These are phyloP conservation scores for Oncorhynchus gorbuscha DNA, from an alignment of 2,113 vertebrate genomes.

Conservation along the genomic window DNA sequence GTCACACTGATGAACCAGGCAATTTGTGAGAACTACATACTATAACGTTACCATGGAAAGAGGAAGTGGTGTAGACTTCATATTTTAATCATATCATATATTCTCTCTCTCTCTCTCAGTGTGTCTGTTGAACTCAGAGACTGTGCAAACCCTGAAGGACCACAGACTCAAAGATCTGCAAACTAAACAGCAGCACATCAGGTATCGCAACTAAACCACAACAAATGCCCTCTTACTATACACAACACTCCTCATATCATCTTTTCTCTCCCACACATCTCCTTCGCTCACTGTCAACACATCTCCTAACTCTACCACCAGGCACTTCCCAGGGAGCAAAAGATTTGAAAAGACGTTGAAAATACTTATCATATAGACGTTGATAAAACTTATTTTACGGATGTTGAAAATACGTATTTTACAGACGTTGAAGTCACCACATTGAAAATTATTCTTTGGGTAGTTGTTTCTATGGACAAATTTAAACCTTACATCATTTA, in stretches of 20 bases:
- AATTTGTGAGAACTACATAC: neutral
- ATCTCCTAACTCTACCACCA: neutral
- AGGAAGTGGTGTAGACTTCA: too few species aligned
- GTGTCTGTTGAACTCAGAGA: slow-evolving; percentile 56
- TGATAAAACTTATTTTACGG: too few species aligned
- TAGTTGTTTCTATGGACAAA: too few species aligned
- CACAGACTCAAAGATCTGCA: slow-evolving; percentile 58
- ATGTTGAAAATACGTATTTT: too few species aligned
- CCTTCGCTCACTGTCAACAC: neutral
- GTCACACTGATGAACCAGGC: neutral
- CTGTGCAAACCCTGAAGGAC: slow-evolving; percentile 49
- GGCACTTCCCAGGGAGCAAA: too few species aligned
- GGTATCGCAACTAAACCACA: slow-evolving; percentile 36
- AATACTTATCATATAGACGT: too few species aligned
- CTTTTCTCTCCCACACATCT: neutral
- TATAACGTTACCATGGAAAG: too few species aligned
- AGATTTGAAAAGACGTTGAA: too few species aligned
- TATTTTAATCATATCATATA: neutral
- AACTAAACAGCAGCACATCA: slow-evolving; percentile 51
- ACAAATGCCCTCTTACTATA: neutral
- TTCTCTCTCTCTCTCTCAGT: slow-evolving; percentile 35
- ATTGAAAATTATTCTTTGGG: too few species aligned
- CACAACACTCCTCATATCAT: too few species aligned
- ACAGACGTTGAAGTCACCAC: too few species aligned
- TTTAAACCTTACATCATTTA: too few species aligned